These are phyloP conservation scores for Balearica regulorum DNA, from an alignment of 2,797 vertebrate genomes.

Conservation along the genomic window DNA sequence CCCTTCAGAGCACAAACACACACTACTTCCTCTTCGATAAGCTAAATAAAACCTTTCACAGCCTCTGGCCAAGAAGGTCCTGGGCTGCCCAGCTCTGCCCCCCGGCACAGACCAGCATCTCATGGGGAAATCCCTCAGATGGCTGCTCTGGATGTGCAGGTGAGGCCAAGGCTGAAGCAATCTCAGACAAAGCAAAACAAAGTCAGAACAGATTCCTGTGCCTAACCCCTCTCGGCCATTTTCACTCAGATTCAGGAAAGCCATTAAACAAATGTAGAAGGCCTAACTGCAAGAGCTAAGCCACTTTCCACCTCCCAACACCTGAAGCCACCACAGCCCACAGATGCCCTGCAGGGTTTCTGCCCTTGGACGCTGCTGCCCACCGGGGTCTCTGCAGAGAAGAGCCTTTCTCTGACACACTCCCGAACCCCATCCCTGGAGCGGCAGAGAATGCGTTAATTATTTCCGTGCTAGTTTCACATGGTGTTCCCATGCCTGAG, in stretches of 20 bases:
- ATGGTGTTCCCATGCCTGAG: background rate
- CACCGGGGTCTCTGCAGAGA: rapidly evolving
- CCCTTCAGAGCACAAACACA: rapidly evolving
- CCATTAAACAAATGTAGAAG: background rate
- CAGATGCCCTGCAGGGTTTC: background rate
- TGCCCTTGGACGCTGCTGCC: rapidly evolving
- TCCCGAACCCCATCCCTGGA: background rate
- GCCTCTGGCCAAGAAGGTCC: background rate
- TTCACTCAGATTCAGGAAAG: background rate
- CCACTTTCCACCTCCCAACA: background rate
- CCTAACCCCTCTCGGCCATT: background rate
- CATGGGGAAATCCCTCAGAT: background rate
- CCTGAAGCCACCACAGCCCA: background rate
- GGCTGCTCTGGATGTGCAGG: rapidly evolving
- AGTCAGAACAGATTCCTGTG: background rate
- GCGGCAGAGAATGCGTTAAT: rapidly evolving
- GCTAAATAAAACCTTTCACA: background rate
- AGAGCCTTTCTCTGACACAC: background rate
- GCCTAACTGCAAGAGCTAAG: background rate
- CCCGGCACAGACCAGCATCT: background rate
- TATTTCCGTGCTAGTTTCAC: background rate
- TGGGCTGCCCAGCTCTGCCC: background rate
- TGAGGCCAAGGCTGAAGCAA: background rate
- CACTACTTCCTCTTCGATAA: background rate
- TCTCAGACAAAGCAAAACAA: background rate